phyloP scores from a whole-genome alignment of 2,888 invertebrate genomes.

The Polylopha cassiicola region DNA sequence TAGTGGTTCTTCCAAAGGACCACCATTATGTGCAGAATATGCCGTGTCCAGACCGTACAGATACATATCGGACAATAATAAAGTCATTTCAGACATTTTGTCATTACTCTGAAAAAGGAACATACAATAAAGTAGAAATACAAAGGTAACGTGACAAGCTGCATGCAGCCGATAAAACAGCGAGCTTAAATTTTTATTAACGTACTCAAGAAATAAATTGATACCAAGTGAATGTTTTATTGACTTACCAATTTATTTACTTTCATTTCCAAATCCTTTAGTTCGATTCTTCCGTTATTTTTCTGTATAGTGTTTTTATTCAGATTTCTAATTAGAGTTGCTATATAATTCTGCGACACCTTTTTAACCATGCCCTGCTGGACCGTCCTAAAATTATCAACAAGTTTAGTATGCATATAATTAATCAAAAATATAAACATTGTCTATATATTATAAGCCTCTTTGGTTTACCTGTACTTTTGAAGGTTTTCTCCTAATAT shows the following conservation, averaged over 20 bases:
- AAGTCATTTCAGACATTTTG: no score
- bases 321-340: slow-evolving; percentile 35
- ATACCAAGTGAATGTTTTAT: slow-evolving; percentile 1
- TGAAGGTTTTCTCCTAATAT: slow-evolving; percentile 34
- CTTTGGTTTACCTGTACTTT: slow-evolving; percentile 34
- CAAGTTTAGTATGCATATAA: no score
- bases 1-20: slow-evolving; percentile 44
- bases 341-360: slow-evolving; percentile 34
- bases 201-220: neutral
- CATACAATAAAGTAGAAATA: no score
- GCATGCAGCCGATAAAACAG: no score
- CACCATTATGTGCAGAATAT: slow-evolving; percentile 49
- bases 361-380: no score
- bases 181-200: no score
- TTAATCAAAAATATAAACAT: no score
- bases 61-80: slow-evolving; percentile 30
- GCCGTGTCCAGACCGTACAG: slow-evolving; percentile 50
- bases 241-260: slow-evolving; percentile 38
- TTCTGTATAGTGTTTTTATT: slow-evolving; percentile 32
- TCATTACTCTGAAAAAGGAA: no score
- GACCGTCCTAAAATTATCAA: no score
- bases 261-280: slow-evolving; percentile 30
- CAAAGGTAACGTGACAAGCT: no score
- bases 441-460: neutral
- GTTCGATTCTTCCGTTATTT: slow-evolving; percentile 29